Evolutionary conservation across 2,113 vertebrate genomes (phyloP).

Genomic region (Acrocephalus kingi): DNA sequence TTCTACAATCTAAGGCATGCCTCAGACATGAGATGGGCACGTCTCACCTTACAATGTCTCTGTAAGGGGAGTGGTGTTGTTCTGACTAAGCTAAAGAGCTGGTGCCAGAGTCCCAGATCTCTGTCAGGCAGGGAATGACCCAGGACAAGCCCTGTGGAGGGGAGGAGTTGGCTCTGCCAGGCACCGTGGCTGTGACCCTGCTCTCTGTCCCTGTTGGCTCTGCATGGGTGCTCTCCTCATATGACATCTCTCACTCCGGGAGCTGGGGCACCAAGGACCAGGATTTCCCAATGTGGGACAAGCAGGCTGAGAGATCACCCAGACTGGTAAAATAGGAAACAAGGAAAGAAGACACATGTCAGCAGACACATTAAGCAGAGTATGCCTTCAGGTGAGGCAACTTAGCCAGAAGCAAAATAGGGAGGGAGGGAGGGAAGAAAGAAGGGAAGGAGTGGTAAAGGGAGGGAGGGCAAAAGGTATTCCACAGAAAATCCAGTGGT

Average conservation of each 20-base stretch:
- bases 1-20: background rate
- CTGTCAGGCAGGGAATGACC: background rate
- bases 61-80: background rate
- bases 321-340: background rate
- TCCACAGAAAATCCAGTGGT: background rate
- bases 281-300: background rate
- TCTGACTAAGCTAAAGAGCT: background rate
- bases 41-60: background rate
- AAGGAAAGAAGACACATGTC: background rate
- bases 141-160: background rate
- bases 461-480: background rate
- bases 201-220: background rate
- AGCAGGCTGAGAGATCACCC: background rate
- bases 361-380: background rate
- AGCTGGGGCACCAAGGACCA: background rate
- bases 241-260: background rate
- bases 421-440: background rate
- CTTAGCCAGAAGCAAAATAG: background rate
- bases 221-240: background rate
- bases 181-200: background rate
- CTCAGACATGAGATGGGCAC: background rate
- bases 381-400: background rate
- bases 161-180: background rate
- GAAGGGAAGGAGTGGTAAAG: background rate
- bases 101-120: background rate